Evolutionary conservation across 1,140 invertebrate species (phyloP), one percentile per base, ranked within the genome.

Genomic region (Rhyzopertha dominica): DNA sequence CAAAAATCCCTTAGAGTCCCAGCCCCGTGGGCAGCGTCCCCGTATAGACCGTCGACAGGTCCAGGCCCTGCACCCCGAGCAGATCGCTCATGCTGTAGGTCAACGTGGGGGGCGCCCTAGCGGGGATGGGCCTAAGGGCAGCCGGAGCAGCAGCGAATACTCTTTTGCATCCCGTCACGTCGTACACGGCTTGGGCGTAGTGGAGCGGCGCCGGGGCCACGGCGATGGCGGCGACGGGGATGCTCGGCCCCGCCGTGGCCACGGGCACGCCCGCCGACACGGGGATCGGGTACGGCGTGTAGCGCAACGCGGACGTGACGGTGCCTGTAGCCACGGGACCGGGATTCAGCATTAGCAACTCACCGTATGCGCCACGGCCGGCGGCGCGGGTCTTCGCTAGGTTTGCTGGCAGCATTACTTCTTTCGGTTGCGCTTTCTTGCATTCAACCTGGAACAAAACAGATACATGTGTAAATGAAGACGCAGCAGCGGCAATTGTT

Each of bases 391-490:
- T 92, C 79, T 93, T 92, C 60, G 89, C 90, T 74, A 91, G 73
- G 71, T 91, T 93, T 47, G 90, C 85, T 59, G 92, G 91, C 67
- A 96, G 82, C 94, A 98, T 98, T 61, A 98, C 94, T 79, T 98
- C 95, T 79, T 98, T 98, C 43, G 95, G 95, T 72, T 98, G 95
- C 67, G 95, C 95, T 76, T 98, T 97, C 83, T 98, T 98, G 78
- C 94, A 97, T 79, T 98, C 94, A 73, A 98, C 94, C 94, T 98
- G 77, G 18, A 74, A 81, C 67, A 61, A 56, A 67, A 68, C 63
- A 52, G 53, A 42, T n/a, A n/a, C n/a, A n/a, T n/a, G n/a, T n/a
- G n/a, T n/a, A n/a, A n/a, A n/a, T n/a, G n/a, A n/a, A n/a, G n/a
- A n/a, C n/a, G n/a, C n/a, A n/a, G n/a, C n/a, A n/a, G n/a, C n/a